Percentiles rank a stretch among this genome's conserved stretches.
Evolutionary conservation across 2,797 vertebrate species (phyloP).

Genomic region (Varecia variegata): DNA sequence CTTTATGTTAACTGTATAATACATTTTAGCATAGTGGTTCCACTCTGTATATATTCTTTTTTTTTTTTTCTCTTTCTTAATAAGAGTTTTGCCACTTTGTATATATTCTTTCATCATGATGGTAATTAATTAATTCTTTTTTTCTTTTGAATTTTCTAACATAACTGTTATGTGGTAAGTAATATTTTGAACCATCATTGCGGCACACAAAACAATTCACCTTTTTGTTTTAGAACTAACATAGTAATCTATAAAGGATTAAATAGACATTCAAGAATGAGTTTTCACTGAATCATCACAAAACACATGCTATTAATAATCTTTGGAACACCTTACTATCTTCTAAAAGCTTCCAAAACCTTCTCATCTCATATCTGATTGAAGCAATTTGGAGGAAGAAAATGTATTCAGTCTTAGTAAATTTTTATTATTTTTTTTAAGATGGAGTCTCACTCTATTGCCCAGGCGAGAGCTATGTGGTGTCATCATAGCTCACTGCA

Average conservation of each 20-base stretch:
- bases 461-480: not conserved
- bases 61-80: not conserved
- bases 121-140: not conserved
- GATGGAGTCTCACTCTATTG: not conserved
- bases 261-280: conserved; percentile 52
- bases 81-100: not conserved
- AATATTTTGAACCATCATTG: conserved; percentile 5
- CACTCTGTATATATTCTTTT: not conserved
- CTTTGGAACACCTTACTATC: conserved; percentile 18
- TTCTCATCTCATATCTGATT: not conserved
- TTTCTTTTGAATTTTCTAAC: not conserved
- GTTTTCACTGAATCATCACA: conserved; percentile 35
- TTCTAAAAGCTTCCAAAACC: not conserved
- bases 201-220: not conserved
- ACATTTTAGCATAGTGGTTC: not conserved
- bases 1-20: conserved; percentile 22
- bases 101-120: not conserved
- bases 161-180: not conserved
- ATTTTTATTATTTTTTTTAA: not conserved
- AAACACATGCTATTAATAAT: conserved; percentile 27
- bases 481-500: not conserved
- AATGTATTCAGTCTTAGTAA: conserved; percentile 50
- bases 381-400: not conserved
- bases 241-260: not conserved
- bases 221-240: conserved; percentile 32